Base-by-base conservation (phyloP, 30 jellyfish, hydroid and myxozoan species). In the Clytia hemisphaerica region DNA sequence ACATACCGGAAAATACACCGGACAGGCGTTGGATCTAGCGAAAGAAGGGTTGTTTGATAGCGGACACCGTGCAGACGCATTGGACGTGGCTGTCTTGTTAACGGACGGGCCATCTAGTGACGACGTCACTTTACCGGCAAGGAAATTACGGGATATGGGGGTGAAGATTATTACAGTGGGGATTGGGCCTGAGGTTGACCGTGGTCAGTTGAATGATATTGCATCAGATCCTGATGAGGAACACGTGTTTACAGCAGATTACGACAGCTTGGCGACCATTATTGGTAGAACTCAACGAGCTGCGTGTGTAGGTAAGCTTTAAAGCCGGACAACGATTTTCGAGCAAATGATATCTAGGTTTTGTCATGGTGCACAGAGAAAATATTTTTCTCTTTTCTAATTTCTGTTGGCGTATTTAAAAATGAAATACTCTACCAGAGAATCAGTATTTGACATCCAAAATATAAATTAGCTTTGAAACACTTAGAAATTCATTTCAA, bases 201-300 rank as follows among this genome's bases (percentile, higher is more conserved):
- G 72, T 59, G 46, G 79, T 34, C 97, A 88, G 45, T 35, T 88
- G 65, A 73, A 92, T 19, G 85, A 79, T 37, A 78, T 88, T 21
- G 97, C 97, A 21, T 88, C 97, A 7, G 97, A 88, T 45, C 97
- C 97, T 0, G 97, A 88, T 60, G 94, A 88, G 22, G 92, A 77
- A 33, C 93, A 88, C 78, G 86, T 88, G 88, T 88, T 88, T 74
- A 36, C 93, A 19, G 78, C 97, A 0, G 97, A 88, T 9, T 88
- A 79, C 58, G 97, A 88, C 61, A 88, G 80, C 53, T 37, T 88
- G 37, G 84, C 79, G 40, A 83, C 97, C 12, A 46, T 88, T 63
- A 88, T 88, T 38, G 75, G 95, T 54, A 88, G 80, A 72, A 82
- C 82, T 1, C 97, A 88, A 44, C 79, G 72, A 45, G 94, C 97